Evolutionary conservation across 2,113 vertebrate species (phyloP).

Genomic region (Rhinoderma darwinii): DNA sequence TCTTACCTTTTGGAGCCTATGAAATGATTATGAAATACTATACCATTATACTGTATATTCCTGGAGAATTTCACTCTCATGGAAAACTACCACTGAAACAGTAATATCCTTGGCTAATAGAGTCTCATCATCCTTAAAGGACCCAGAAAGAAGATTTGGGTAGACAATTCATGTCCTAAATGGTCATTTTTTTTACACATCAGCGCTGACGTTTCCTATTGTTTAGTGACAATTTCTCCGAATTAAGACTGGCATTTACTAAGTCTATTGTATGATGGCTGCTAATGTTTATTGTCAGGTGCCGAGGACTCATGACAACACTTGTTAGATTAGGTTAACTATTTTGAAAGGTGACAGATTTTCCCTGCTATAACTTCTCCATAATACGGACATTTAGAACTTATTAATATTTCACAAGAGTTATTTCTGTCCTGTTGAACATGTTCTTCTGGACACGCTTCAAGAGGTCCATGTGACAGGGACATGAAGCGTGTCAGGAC

Average conservation of each 20-base stretch:
- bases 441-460: constrained; percentile 42
- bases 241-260: not conserved
- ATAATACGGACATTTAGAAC: constrained; percentile 22
- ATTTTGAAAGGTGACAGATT: constrained; percentile 13
- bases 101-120: not conserved
- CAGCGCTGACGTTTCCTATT: not conserved
- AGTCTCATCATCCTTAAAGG: not conserved
- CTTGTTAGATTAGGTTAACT: not conserved
- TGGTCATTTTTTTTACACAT: not conserved
- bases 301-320: not conserved
- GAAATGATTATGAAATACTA: too few relatives aligned
- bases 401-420: constrained; percentile 50
- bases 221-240: not conserved
- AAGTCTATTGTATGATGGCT: not conserved
- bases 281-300: constrained; percentile 29
- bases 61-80: not conserved
- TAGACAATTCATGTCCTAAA: not conserved
- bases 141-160: not conserved
- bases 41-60: not conserved
- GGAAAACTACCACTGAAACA: not conserved
- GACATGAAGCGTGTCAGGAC: constrained; percentile 28
- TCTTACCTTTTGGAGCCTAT: too few relatives aligned
- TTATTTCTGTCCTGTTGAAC: constrained; percentile 49
- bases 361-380: not conserved
- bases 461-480: constrained; percentile 25